Evolutionary conservation across 2,797 vertebrate species (phyloP), one percentile per base, ranked within the genome.

Genomic region (Sylvia borin): DNA sequence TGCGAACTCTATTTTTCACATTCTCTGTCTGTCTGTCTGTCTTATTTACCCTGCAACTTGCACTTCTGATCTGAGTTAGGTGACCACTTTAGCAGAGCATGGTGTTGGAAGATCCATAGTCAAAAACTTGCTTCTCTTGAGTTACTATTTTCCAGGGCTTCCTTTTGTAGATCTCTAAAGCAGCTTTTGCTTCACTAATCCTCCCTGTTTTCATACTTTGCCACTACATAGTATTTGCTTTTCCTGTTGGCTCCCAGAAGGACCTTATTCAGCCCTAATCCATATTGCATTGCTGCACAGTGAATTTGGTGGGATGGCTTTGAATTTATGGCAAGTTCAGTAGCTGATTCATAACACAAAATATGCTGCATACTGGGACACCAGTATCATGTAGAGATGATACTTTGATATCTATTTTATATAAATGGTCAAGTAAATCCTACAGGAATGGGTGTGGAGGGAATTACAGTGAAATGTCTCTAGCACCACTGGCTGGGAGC

Each of bases 141-240:
- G 10, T 81, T 0, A 0, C 26, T 79, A 0, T 6, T 61, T 91
- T 66, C 36, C 36, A 47, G 14, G 11, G 13, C 45, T 77, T 78
- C 16, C 62, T 90, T 51, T 20, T 13, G 16, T 11, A 45, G n/a
- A 36, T 58, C 31, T 67, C 58, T 36, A 36, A 51, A 88, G 47
- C 58, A 38, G 36, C 27, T 93, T 88, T 78, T 66, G 15, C 36
- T 65, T 81, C 65, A 43, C 9, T 47, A 17, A 26, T n/a, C 29
- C 29, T 42, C 11, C 43, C 5, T 64, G 16, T 24, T 66, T 66
- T 65, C 22, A 13, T 61, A 8, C n/a, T 67, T 74, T 5, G 32
- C 40, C 53, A 64, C 54, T 65, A 14, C 12, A 3, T 1, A 29
- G 43, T 36, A 20, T 61, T 75, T 84, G 48, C 34, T 66, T 86